Evolutionary conservation across 1,140 invertebrate genomes (phyloP), one percentile per base, ranked within the genome.

Genomic region (Physella acuta): DNA sequence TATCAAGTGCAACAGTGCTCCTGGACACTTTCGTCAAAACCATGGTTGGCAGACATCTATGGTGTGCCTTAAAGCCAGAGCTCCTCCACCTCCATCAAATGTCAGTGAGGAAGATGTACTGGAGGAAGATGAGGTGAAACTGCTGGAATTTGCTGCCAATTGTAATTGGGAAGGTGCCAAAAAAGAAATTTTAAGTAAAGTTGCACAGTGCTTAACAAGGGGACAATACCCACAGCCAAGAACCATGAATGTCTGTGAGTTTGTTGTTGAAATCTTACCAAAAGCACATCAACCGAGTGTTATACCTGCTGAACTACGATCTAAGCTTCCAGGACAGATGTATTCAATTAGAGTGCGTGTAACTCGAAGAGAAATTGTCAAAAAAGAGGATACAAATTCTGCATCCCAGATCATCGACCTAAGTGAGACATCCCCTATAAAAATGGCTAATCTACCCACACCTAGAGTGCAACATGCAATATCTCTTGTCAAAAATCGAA

Each of bases 131-230:
- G 75, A 79, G 64, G 74, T 78, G 26, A 76, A 78, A 66, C 73
- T 82, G 30, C 58, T 82, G 24, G 80, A 82, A 71, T 78, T 82
- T 37, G 76, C 75, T 30, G 78, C 79, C 14, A 81, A 82, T 52
- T 81, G 81, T 68, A 76, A 78, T 24, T 82, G 80, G 78, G 79
- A 79, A 11, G 68, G 63, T 17, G 58, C 70, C 52, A 75, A 78
- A 59, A 73, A 72, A 34, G 73, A 81, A 34, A 79, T 81, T 68
- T 69, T 82, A 5, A 74, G 72, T 3, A 70, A 74, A 33, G 76
- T 82, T 16, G 76, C 79, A 1, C 71, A 76, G 28, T 74, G 74
- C 52, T 70, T 76, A 3, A 65, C 61, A 1, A 64, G 59, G 3
- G 73, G 70, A 0, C 51, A 65, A n/a, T 78, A 77, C 65, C 76